phyloP scores from a whole-genome alignment of 2,888 invertebrate species.

The Sarcophaga variegata region DNA sequence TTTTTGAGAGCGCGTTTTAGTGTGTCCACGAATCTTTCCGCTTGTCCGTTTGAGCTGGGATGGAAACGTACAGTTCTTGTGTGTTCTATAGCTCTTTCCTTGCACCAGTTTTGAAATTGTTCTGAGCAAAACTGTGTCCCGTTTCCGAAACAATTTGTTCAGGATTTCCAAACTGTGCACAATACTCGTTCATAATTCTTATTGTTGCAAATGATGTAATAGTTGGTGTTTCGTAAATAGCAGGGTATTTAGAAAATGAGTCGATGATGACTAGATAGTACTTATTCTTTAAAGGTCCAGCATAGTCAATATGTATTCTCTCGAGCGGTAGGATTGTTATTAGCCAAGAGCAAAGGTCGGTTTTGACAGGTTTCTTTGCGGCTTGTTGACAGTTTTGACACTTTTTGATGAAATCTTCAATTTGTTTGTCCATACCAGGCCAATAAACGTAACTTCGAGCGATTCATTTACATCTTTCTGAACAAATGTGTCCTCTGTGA shows the following conservation, averaged over 20 bases:
- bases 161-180: slow-evolving; percentile 31
- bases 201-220: slow-evolving; percentile 20
- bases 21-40: slow-evolving; percentile 35
- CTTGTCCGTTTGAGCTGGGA: slow-evolving; percentile 44
- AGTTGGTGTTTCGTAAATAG: slow-evolving; percentile 29
- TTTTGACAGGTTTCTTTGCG: too few relatives aligned
- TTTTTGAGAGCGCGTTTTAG: slow-evolving; percentile 37
- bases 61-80: slow-evolving; percentile 34
- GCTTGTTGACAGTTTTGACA: too few relatives aligned
- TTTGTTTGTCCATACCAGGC: slow-evolving; percentile 73
- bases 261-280: slow-evolving; percentile 21
- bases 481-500: slow-evolving; percentile 23
- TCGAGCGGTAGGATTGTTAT: too few relatives aligned
- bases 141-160: slow-evolving; percentile 41
- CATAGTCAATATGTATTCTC: too few relatives aligned
- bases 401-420: not conserved
- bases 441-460: slow-evolving; percentile 72
- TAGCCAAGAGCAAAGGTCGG: too few relatives aligned
- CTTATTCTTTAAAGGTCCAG: not conserved
- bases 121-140: slow-evolving; percentile 6
- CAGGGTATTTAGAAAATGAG: slow-evolving; percentile 24
- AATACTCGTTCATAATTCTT: slow-evolving; percentile 11
- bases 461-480: slow-evolving; percentile 21
- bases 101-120: slow-evolving; percentile 25
- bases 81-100: slow-evolving; percentile 12